Evolutionary conservation across 2,797 vertebrate genomes (phyloP).

Genomic region (Pteropus rufus): DNA sequence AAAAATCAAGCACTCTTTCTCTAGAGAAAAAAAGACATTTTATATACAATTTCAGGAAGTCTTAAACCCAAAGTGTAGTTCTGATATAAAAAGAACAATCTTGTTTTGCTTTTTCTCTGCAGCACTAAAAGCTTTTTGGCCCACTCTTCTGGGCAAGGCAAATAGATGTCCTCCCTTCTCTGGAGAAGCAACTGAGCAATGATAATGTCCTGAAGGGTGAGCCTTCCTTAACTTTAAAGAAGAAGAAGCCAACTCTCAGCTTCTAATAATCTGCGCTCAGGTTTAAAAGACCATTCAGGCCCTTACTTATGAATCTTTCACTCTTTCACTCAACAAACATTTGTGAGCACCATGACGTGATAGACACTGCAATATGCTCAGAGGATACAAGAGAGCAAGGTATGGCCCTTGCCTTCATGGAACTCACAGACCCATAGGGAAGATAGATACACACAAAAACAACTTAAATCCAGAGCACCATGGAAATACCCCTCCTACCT

Average conservation of each 20-base stretch:
- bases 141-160: not conserved
- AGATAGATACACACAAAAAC: not conserved
- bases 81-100: not conserved
- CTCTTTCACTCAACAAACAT: not conserved
- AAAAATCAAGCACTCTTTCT: slow-evolving; percentile 21
- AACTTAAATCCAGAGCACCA: not conserved
- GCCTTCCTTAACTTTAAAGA: not conserved
- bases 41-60: slow-evolving; percentile 18
- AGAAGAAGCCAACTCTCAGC: not conserved
- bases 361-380: not conserved
- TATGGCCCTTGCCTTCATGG: not conserved
- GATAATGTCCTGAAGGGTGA: not conserved
- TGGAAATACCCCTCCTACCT: not conserved
- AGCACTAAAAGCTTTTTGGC: not conserved
- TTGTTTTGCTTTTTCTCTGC: not conserved
- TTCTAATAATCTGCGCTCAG: not conserved
- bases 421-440: not conserved
- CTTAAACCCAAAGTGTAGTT: not conserved
- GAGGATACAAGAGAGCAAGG: not conserved
- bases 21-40: not conserved
- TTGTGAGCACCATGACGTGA: not conserved
- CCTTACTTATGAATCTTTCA: not conserved
- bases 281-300: not conserved
- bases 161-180: not conserved
- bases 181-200: not conserved